A percentile compares a stretch with the other conserved stretches of the same genome.
Conservation (phyloP, 2,888 invertebrate species). For the Drosophila nigritarsus region DNA sequence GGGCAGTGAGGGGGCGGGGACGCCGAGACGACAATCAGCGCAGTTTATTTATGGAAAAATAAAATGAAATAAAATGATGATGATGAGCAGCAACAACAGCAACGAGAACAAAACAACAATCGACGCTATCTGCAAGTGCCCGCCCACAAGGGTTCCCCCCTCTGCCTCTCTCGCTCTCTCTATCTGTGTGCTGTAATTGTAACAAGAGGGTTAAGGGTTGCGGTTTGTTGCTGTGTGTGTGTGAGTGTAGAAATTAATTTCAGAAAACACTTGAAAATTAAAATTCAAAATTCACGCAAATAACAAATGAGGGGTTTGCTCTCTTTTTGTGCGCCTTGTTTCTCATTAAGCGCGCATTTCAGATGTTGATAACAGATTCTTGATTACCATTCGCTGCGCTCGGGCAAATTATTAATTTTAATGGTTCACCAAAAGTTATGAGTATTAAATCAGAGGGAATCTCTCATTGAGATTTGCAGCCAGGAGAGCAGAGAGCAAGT, state of each 20-base stretch:
- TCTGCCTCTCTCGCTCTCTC: neutral
- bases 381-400: conserved; percentile 54
- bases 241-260: conserved; percentile 82
- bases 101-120: conserved; percentile 49
- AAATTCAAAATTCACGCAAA: conserved; percentile 73
- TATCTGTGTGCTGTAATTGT: neutral
- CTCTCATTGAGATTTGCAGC: conserved; percentile 8
- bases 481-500: conserved; percentile 32
- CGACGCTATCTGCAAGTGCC: conserved; percentile 50
- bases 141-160: conserved; percentile 35
- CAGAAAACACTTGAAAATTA: conserved; percentile 78
- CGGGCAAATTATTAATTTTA: conserved; percentile 83
- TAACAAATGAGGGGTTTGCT: conserved; percentile 8
- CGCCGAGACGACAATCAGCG: conserved; percentile 75
- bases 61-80: conserved; percentile 82
- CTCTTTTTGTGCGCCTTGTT: conserved; percentile 1
- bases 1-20: conserved; percentile 10
- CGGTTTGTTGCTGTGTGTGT: conserved; percentile 36
- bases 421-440: conserved; percentile 64
- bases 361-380: conserved; percentile 64
- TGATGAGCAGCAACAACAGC: conserved; percentile 63
- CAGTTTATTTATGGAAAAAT: conserved; percentile 82
- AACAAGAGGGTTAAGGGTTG: conserved; percentile 65
- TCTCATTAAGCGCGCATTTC: conserved; percentile 61
- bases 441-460: conserved; percentile 39